phyloP scores from a whole-genome alignment of 2,113 vertebrate genomes.

The Elachura formosa region DNA sequence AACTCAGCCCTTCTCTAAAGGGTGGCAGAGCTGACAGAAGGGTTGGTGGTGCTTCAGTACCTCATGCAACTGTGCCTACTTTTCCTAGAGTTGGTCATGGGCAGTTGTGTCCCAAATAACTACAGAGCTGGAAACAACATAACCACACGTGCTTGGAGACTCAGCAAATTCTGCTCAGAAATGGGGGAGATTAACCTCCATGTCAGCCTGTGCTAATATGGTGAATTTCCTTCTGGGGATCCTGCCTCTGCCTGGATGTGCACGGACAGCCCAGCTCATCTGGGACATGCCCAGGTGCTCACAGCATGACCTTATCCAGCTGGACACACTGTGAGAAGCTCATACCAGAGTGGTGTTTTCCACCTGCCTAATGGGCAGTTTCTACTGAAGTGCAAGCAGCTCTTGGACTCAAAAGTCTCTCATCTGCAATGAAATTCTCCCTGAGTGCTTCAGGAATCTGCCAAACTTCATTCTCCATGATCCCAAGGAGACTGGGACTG shows the following conservation, averaged over 20 bases:
- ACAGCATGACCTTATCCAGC: neutral
- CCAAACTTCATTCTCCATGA: neutral
- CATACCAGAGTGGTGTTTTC: neutral
- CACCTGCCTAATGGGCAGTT: neutral
- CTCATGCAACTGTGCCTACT: neutral
- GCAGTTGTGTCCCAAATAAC: neutral
- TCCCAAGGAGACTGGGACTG: neutral
- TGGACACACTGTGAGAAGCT: neutral
- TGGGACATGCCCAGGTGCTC: neutral
- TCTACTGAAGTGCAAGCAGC: neutral
- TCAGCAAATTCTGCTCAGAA: neutral
- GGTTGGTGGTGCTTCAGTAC: neutral
- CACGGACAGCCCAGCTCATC: neutral
- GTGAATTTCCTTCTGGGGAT: neutral
- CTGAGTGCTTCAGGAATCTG: neutral
- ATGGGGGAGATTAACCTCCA: neutral
- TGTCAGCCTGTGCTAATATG: neutral
- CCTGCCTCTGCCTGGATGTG: neutral
- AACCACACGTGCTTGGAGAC: neutral
- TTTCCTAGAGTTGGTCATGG: neutral
- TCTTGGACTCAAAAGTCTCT: neutral
- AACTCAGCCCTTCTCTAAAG: neutral
- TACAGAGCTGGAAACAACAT: neutral
- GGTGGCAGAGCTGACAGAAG: neutral
- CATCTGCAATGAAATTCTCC: neutral